A percentile compares a stretch with the other conserved stretches of the same genome.
These are phyloP conservation scores for Chelon auratus DNA, from an alignment of 2,797 vertebrate species.

Conservation along the genomic window DNA sequence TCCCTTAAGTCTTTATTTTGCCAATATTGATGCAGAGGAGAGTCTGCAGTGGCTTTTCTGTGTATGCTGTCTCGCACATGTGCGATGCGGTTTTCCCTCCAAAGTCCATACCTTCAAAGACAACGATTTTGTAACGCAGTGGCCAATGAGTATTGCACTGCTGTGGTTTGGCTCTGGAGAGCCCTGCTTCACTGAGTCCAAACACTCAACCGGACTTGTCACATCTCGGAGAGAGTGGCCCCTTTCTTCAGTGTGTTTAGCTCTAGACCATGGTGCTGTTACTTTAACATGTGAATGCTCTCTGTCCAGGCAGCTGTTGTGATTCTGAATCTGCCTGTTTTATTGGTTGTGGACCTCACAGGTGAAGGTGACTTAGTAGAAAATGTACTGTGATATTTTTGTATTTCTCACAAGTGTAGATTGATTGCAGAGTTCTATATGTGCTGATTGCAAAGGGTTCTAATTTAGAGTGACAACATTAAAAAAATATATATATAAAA, in stretches of 20 bases:
- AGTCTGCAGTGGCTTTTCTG: background rate
- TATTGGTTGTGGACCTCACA: conserved; percentile 73
- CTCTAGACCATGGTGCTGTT: conserved; percentile 66
- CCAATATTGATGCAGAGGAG: too few species aligned
- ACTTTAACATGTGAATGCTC: conserved; percentile 49
- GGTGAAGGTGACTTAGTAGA: conserved; percentile 82
- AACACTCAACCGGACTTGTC: background rate
- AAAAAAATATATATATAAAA: conserved; percentile 74
- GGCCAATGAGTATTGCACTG: too few species aligned
- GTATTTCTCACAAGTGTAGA: conserved; percentile 87
- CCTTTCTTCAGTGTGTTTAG: conserved; percentile 16
- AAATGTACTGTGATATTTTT: conserved; percentile 91
- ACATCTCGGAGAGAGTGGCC: background rate
- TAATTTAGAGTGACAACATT: conserved; percentile 83
- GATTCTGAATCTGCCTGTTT: conserved; percentile 65
- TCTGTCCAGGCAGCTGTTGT: conserved; percentile 69
- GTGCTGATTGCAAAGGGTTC: conserved; percentile 83
- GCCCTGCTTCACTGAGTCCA: background rate
- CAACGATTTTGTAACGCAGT: background rate
- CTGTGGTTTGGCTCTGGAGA: background rate
- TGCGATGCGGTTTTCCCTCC: background rate
- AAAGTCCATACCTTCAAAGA: background rate
- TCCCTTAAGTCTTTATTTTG: background rate
- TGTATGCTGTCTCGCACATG: background rate
- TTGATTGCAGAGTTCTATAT: conserved; percentile 80